phyloP scores from a whole-genome alignment of 2,888 invertebrate species.

The Thera britannica region DNA sequence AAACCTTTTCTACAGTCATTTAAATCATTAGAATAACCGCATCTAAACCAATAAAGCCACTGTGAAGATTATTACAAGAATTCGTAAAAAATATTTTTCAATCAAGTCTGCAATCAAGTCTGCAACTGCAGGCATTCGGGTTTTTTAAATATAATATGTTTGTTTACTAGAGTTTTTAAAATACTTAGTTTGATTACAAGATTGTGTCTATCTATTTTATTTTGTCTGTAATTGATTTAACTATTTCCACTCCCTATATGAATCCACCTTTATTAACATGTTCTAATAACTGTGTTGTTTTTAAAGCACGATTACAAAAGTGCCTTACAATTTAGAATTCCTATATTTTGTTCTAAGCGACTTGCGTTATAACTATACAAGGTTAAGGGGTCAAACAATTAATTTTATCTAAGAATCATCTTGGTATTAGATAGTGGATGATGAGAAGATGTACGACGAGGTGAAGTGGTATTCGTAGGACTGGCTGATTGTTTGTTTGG shows the following conservation, averaged over 20 bases:
- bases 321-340: slow-evolving; percentile 47
- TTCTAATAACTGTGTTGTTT: slow-evolving; percentile 43
- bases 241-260: slow-evolving; percentile 35
- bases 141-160: no score
- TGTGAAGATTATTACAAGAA: no score
- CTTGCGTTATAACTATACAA: slow-evolving; percentile 59
- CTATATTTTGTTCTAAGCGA: slow-evolving; percentile 46
- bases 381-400: slow-evolving; percentile 50
- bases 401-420: slow-evolving; percentile 66
- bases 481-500: slow-evolving; percentile 64
- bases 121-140: no score
- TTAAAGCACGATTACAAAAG: slow-evolving; percentile 49
- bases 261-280: slow-evolving; percentile 35
- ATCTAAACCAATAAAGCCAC: no score
- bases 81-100: no score
- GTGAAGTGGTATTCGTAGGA: slow-evolving; percentile 57
- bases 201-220: slow-evolving; percentile 50
- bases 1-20: no score
- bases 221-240: slow-evolving; percentile 38
- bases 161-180: not conserved
- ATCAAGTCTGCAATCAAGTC: no score
- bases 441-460: slow-evolving; percentile 53
- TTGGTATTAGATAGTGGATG: slow-evolving; percentile 69
- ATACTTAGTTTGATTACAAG: not conserved
- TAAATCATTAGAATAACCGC: no score